phyloP scores from a whole-genome alignment of 1,140 invertebrate genomes.

The Bombus pyrosoma region DNA sequence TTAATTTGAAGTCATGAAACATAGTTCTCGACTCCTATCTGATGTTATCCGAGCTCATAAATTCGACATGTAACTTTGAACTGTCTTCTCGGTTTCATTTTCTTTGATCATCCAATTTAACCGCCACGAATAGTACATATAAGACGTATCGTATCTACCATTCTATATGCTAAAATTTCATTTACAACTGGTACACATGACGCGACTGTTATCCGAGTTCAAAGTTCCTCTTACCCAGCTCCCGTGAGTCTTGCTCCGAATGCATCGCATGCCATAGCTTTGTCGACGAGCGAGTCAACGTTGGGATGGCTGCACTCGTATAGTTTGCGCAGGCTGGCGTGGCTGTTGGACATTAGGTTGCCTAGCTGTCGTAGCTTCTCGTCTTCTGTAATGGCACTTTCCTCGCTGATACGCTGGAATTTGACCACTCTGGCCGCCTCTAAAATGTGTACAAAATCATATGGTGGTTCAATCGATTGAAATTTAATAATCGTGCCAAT shows the following conservation, averaged over 20 bases:
- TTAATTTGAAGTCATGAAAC: neutral
- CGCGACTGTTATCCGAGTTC: neutral
- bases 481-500: slow-evolving; percentile 26
- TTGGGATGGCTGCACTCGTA: slow-evolving; percentile 98
- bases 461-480: slow-evolving; percentile 27
- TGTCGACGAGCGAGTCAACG: slow-evolving; percentile 92
- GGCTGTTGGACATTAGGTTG: slow-evolving; percentile 94
- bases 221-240: slow-evolving; percentile 87
- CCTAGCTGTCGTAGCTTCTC: slow-evolving; percentile 87
- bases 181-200: neutral
- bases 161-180: slow-evolving; percentile 8
- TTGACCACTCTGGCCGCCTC: slow-evolving; percentile 84
- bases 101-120: neutral
- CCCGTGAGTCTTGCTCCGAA: slow-evolving; percentile 96
- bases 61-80: neutral
- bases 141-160: neutral
- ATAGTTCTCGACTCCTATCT: neutral
- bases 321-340: slow-evolving; percentile 90
- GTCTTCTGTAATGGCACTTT: slow-evolving; percentile 61
- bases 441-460: slow-evolving; percentile 40
- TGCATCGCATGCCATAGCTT: slow-evolving; percentile 88
- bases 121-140: neutral
- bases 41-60: neutral
- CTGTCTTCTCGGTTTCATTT: no score
- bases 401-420: slow-evolving; percentile 79